These are phyloP conservation scores for Synanthedon tipuliformis DNA, from an alignment of 2,888 invertebrate genomes.

Conservation along the genomic window DNA sequence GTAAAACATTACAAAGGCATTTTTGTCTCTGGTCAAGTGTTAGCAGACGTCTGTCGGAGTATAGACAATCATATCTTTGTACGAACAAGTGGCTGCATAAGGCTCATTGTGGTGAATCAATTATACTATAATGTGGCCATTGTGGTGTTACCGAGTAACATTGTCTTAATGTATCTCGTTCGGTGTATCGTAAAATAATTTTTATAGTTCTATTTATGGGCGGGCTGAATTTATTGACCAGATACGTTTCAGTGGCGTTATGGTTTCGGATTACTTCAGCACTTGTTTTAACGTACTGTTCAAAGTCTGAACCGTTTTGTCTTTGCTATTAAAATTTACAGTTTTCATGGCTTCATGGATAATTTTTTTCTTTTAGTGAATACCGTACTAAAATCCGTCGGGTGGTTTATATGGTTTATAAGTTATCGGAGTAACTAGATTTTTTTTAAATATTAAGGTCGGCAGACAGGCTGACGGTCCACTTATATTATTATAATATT, in stretches of 20 bases:
- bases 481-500: too few relatives aligned
- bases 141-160: slow-evolving; percentile 57
- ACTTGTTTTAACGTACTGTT: slow-evolving; percentile 14
- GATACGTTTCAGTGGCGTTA: slow-evolving; percentile 57
- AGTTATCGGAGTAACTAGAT: too few relatives aligned
- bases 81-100: slow-evolving; percentile 42
- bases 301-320: background rate
- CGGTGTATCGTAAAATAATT: slow-evolving; percentile 60
- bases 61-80: slow-evolving; percentile 67
- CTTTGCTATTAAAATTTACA: background rate
- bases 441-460: too few relatives aligned
- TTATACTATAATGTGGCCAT: slow-evolving; percentile 65
- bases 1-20: slow-evolving; percentile 60
- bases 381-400: too few relatives aligned
- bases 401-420: too few relatives aligned
- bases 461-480: too few relatives aligned
- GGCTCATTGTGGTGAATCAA: slow-evolving; percentile 65
- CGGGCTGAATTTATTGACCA: slow-evolving; percentile 54
- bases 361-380: too few relatives aligned
- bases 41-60: slow-evolving; percentile 59
- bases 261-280: slow-evolving; percentile 37
- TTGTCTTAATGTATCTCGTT: slow-evolving; percentile 65
- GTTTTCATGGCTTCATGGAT: too few relatives aligned
- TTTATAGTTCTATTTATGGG: slow-evolving; percentile 66
- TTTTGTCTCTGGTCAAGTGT: slow-evolving; percentile 67